Base-by-base conservation (phyloP, 2,888 invertebrate species). In the Xestia c-nigrum region DNA sequence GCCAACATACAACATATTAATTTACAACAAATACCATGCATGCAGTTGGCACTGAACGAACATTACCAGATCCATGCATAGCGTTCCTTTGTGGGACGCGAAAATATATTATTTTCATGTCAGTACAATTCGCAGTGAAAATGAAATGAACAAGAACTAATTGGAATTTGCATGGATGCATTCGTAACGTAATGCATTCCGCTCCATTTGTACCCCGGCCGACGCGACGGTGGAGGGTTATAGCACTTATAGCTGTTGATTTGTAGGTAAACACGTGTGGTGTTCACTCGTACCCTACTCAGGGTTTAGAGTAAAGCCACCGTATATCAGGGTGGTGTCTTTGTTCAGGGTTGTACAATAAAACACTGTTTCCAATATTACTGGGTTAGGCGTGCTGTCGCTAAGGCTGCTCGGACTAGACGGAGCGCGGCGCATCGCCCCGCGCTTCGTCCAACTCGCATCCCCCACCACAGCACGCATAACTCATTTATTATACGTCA, bases 81-180 rank as follows among this genome's bases (percentile, higher is more conserved):
- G 31, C 43, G 50, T 71, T 71, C 70, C 64, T 75, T 84, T 85
- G 82, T 75, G 78, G 67, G 72, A 70, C 57, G 65, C 38, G 85
- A 57, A 68, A 78, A 81, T 79, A 79, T 76, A 86, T 83, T 81
- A 81, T 78, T 73, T 77, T 76, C 66, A 69, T 73, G 78, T 69
- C 74, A 70, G 55, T 73, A 67, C 67, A 71, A 85, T 84, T 83
- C 80, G 80, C 67, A 76, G 75, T 69, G 38, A 67, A 83, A 86
- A 86, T 88, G 86, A 88, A 85, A 87, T 85, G 81, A 86, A 85
- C 85, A 83, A 78, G 78, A 84, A 88, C 77, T 88, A 85, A 88
- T 88, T 87, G 82, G 76, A 82, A 81, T 88, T 83, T 85, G 85
- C 85, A 84, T 87, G 84, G 52, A 89, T 85, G 78, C 84, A 84